These are phyloP conservation scores for Andrena haemorrhoa DNA, from an alignment of 2,888 invertebrate genomes.

Conservation along the genomic window DNA sequence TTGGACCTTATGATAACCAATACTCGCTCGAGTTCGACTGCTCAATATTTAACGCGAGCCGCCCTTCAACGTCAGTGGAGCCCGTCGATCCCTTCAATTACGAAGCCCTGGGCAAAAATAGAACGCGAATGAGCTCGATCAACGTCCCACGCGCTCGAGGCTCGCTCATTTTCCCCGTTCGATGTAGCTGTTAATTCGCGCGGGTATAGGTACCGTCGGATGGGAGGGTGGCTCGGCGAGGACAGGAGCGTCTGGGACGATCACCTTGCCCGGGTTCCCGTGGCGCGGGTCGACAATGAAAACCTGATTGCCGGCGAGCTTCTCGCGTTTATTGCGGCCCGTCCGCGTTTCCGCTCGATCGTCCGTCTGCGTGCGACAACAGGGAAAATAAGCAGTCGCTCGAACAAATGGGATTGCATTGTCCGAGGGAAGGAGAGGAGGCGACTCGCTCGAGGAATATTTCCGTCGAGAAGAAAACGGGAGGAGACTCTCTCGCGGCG, in stretches of 20 bases:
- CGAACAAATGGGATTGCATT: slow-evolving; percentile 69
- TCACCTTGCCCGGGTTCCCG: slow-evolving; percentile 2
- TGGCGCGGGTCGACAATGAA: slow-evolving; percentile 36
- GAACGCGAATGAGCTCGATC: too few species aligned
- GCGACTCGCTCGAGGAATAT: slow-evolving; percentile 52
- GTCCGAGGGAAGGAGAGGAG: slow-evolving; percentile 42
- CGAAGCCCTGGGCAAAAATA: too few species aligned
- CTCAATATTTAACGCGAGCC: background rate
- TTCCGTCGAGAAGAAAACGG: slow-evolving; percentile 54
- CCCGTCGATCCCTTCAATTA: too few species aligned
- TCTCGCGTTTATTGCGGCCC: slow-evolving; percentile 38
- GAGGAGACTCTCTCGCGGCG: slow-evolving; percentile 50
- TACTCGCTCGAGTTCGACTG: too few species aligned
- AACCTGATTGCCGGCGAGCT: slow-evolving; percentile 39
- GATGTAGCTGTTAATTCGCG: slow-evolving; percentile 19
- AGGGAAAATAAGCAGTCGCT: slow-evolving; percentile 66
- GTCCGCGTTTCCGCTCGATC: slow-evolving; percentile 36
- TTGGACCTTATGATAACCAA: too few species aligned
- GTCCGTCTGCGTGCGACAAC: slow-evolving; percentile 39
- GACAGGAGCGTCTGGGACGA: background rate
- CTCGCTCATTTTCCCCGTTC: background rate
- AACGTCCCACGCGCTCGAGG: background rate
- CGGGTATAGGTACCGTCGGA: slow-evolving; percentile 9
- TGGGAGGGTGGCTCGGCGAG: background rate
- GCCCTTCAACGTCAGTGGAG: too few species aligned